Percentiles rank a stretch among this genome's conserved stretches.
phyloP scores from a whole-genome alignment of 2,797 vertebrate genomes.

The Podargus strigoides region DNA sequence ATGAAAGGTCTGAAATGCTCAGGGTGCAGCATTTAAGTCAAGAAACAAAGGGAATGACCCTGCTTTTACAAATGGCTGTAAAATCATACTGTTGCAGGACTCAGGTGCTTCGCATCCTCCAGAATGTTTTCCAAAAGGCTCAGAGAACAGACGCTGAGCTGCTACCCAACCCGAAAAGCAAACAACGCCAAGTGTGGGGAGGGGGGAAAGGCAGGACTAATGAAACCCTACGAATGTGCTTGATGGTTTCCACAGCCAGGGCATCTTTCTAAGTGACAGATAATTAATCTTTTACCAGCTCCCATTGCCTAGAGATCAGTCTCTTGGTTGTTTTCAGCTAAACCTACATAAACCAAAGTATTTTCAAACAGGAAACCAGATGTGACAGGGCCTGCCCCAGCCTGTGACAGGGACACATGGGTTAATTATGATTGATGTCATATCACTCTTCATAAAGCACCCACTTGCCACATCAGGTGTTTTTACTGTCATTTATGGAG shows the following conservation, averaged over 20 bases:
- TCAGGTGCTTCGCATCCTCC: not conserved
- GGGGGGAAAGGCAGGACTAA: not conserved
- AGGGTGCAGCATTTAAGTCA: not conserved
- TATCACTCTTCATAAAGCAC: conserved; percentile 72
- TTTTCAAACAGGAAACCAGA: conserved; percentile 81
- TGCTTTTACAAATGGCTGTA: not conserved
- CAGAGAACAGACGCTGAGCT: conserved; percentile 55
- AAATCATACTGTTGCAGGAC: not conserved
- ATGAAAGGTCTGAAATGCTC: not conserved
- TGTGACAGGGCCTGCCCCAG: conserved; percentile 74
- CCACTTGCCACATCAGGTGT: conserved; percentile 67
- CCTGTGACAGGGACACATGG: conserved; percentile 63
- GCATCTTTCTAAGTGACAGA: conserved; percentile 73
- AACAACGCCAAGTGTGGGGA: not conserved
- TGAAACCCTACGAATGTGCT: conserved; percentile 43
- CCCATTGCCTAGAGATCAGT: conserved; percentile 70
- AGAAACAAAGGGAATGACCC: not conserved
- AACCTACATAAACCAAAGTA: conserved; percentile 66
- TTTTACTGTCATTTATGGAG: conserved; percentile 56
- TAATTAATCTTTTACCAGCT: conserved; percentile 78
- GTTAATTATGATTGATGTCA: conserved; percentile 87
- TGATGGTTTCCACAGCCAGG: conserved; percentile 67
- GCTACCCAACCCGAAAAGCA: conserved; percentile 60
- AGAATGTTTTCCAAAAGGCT: conserved; percentile 30
- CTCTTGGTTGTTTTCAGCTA: conserved; percentile 70